A percentile compares a stretch with the other conserved stretches of the same genome.
These are phyloP conservation scores for Sphenodon punctatus DNA, from an alignment of 2,797 vertebrate species.

Conservation along the genomic window DNA sequence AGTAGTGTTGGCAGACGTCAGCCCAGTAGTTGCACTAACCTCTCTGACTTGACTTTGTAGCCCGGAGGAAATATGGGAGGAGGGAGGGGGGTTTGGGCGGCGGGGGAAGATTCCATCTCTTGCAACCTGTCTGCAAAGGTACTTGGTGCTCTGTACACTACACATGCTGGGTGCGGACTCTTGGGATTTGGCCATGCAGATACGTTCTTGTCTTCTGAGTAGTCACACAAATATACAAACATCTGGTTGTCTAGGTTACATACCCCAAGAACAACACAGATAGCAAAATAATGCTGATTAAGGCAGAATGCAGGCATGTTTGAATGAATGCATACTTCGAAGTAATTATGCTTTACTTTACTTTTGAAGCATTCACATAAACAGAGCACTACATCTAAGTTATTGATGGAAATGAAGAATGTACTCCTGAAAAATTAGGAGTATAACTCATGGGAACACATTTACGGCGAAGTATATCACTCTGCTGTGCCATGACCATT, in stretches of 20 bases:
- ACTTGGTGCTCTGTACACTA: not conserved
- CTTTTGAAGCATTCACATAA: too few relatives aligned
- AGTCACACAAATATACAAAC: not conserved
- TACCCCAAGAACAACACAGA: constrained; percentile 20
- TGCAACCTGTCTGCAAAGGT: not conserved
- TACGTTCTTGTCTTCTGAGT: not conserved
- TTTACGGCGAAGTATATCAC: too few relatives aligned
- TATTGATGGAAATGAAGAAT: too few relatives aligned
- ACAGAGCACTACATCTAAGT: too few relatives aligned
- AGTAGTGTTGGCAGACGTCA: too few relatives aligned
- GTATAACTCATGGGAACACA: too few relatives aligned
- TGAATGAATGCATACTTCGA: too few relatives aligned
- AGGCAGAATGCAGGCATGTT: constrained; percentile 27
- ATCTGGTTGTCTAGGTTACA: not conserved
- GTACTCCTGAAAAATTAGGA: too few relatives aligned
- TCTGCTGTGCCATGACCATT: too few relatives aligned
- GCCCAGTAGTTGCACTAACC: not conserved
- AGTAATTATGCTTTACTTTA: too few relatives aligned
- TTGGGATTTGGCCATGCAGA: too few relatives aligned
- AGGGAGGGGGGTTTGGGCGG: too few relatives aligned
- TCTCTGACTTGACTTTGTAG: not conserved
- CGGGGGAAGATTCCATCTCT: not conserved
- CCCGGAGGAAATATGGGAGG: not conserved
- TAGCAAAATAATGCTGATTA: constrained; percentile 28
- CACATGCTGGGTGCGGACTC: not conserved